These are phyloP conservation scores for Recurvirostra avosetta DNA, from an alignment of 2,113 vertebrate genomes.

Conservation along the genomic window DNA sequence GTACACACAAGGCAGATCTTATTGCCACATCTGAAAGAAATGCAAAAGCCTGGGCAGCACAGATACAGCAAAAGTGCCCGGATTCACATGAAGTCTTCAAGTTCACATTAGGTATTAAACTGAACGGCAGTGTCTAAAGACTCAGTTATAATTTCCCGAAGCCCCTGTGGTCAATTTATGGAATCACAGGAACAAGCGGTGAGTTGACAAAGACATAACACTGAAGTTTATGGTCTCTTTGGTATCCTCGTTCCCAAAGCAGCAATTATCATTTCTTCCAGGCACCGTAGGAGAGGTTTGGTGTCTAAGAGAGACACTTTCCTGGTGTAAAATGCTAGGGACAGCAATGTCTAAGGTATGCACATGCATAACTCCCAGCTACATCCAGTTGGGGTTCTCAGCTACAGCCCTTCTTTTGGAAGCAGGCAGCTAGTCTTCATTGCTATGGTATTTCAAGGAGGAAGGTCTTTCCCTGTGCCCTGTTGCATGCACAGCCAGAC, in stretches of 20 bases:
- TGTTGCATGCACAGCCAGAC: background rate
- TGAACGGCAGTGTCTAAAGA: background rate
- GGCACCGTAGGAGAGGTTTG: fast-evolving
- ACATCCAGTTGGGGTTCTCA: background rate
- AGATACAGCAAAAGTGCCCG: background rate
- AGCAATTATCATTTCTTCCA: background rate
- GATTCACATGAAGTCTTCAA: background rate
- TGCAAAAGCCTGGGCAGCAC: background rate
- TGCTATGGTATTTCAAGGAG: background rate
- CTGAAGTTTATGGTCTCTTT: background rate
- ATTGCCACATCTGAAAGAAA: background rate
- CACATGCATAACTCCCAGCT: background rate
- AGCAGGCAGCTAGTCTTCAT: background rate
- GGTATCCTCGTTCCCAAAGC: background rate
- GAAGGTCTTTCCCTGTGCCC: background rate
- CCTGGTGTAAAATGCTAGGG: background rate
- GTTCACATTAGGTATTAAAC: background rate
- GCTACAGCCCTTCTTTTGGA: background rate
- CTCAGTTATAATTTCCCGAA: background rate
- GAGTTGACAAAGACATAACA: background rate
- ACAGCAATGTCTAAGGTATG: background rate
- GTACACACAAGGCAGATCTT: background rate
- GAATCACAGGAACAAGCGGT: background rate
- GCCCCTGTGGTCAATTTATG: background rate
- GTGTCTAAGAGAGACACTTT: background rate